Base-by-base conservation (phyloP, 2,888 invertebrate genomes). In the Lypha dubia region DNA sequence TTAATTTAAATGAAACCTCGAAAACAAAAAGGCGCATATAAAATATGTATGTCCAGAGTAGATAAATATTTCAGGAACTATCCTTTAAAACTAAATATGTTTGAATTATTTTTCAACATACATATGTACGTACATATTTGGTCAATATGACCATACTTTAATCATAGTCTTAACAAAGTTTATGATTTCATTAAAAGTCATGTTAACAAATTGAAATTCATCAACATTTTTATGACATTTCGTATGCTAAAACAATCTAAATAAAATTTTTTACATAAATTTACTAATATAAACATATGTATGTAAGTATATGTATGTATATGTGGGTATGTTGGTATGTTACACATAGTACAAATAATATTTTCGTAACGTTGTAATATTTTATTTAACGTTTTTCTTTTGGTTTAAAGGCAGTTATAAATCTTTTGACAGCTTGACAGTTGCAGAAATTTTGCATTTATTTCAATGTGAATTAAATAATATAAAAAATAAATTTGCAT, bases 341-440 rank as follows among this genome's bases (percentile, higher is more conserved):
- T 38, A 38, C 35, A 35, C 35, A 35, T 11, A 9, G n/a, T n/a
- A n/a, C n/a, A n/a, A 24, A 9, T 7, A 28, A 13, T 44, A 46
- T 44, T 32, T 38, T 5, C 28, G 13, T 51, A 51, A 35, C 7
- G 9, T 56, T 79, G 41, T 17, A 41, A 49, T 74, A 70, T 70
- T 58, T 58, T 65, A 58, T 32, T 75, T 75, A 28, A 63, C 28
- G 15, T 70, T 62, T n/a, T 70, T 56, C 17, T 65, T 60, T 80
- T 73, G 51, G 71, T 75, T 58, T 53, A 58, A 51, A 67, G 53
- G 76, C 79, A 70, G 79, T 80, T 82, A 83, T 83, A 86, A 82
- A 84, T 83, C 79, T 85, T 76, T 58, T 84, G 86, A 86, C 84
- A 87, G 81, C 73, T 79, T 85, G 87, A 85, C 87, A 86, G 80